Percentiles rank a stretch among this genome's conserved stretches.
Evolutionary conservation across 2,797 vertebrate species (phyloP).

Genomic region (Carcharodon carcharias): DNA sequence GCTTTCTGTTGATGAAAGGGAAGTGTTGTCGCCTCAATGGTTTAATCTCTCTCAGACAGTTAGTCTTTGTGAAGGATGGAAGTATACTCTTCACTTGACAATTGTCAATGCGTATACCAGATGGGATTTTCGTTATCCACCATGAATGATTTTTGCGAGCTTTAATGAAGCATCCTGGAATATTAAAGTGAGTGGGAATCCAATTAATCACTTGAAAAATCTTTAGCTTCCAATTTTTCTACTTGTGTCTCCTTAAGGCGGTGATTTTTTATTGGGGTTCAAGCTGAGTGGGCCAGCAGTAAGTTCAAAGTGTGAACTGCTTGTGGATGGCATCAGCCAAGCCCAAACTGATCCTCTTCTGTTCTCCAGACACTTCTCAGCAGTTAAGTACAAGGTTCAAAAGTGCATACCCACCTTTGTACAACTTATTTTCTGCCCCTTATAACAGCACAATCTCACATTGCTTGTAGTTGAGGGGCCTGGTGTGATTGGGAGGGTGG

Average conservation of each 20-base stretch:
- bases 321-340: neutral
- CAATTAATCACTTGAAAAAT: neutral
- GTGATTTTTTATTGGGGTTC: neutral
- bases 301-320: neutral
- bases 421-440: neutral
- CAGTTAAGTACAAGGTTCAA: neutral
- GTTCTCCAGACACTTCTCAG: neutral
- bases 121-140: slow-evolving; percentile 24
- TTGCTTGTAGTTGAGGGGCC: neutral
- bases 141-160: slow-evolving; percentile 15
- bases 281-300: neutral
- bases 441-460: neutral
- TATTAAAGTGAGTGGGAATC: slow-evolving; percentile 20
- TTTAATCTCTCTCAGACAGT: slow-evolving; percentile 25
- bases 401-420: neutral
- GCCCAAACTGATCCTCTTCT: neutral
- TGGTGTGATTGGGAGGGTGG: neutral
- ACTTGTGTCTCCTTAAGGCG: neutral
- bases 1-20: slow-evolving; percentile 1
- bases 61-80: slow-evolving; percentile 28
- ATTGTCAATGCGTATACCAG: neutral
- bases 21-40: slow-evolving; percentile 15
- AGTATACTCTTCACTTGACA: neutral
- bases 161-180: slow-evolving; percentile 10
- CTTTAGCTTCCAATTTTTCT: neutral